Evolutionary conservation across 1,140 invertebrate genomes (phyloP).

Genomic region (Nymphalis io): DNA sequence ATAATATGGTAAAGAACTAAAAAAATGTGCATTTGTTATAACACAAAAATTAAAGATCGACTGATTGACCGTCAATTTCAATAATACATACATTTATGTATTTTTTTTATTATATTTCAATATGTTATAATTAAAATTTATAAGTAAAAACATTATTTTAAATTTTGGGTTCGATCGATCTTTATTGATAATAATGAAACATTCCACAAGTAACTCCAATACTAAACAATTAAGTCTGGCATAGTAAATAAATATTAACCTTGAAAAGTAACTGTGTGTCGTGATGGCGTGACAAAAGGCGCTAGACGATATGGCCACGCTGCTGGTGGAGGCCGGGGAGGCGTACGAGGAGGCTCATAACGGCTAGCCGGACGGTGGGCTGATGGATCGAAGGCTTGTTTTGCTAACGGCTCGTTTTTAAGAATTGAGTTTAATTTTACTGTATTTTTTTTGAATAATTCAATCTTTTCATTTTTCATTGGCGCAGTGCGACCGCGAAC

Average conservation of each 20-base stretch:
- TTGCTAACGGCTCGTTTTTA: constrained; percentile 84
- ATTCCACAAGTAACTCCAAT: constrained; percentile 57
- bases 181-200: constrained; percentile 18
- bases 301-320: constrained; percentile 74
- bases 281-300: constrained; percentile 79
- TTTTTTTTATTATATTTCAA: neutral
- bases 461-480: constrained; percentile 56
- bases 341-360: constrained; percentile 85
- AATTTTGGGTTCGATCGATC: constrained; percentile 26
- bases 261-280: constrained; percentile 88
- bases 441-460: constrained; percentile 55
- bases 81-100: neutral
- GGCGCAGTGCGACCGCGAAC: constrained; percentile 69
- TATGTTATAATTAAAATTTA: too few relatives aligned
- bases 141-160: neutral
- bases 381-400: constrained; percentile 87
- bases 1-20: constrained; percentile 43
- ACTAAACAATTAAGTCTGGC: constrained; percentile 53
- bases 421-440: constrained; percentile 82
- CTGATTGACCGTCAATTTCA: constrained; percentile 13
- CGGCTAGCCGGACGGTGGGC: constrained; percentile 88
- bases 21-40: constrained; percentile 19
- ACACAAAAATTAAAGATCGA: constrained; percentile 24
- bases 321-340: constrained; percentile 76
- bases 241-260: constrained; percentile 81